Base-by-base conservation (phyloP, 2,113 vertebrate species). In the Campylomormyrus tamandua region DNA sequence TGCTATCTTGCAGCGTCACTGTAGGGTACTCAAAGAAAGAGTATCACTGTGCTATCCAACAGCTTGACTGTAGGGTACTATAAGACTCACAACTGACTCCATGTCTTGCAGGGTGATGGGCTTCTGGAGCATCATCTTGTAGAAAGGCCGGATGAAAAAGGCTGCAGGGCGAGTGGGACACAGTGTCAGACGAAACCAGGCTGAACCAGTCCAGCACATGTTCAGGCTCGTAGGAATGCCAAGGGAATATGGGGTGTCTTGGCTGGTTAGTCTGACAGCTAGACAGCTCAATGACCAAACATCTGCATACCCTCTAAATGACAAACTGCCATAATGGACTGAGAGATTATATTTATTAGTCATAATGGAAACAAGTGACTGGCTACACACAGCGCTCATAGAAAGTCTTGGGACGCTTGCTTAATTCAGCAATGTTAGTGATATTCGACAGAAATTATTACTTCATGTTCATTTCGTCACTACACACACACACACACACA, bases 51-150 rank as follows among this genome's bases (percentile, higher is more conserved):
- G 4, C 39, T 27, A 46, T n/a, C 15, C 1, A 1, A n/a, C 27
- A 87, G 24, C 7, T 2, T 27, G 3, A 39, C 35, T 77, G 35
- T 31, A 56, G 52, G 24, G 35, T 52, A 21, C 45, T 39, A 31
- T 49, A 19, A 94, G 52, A 96, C 98, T 91, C 56, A 62, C n/a
- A 70, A 70, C 62, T 66, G 62, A 66, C 62, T 99, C 98, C 98
- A 99, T 99, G 91, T 99, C 98, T 90, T 97, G 97, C 87, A 99
- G 97, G 0, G 95, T 97, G 94, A 99, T 99, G 8, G 96, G 93
- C 91, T 99, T 99, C 92, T 99, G 98, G 48, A 99, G 96, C 98
- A 98, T 99, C 98, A 99, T 99, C 95, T 99, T 99, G 95, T 99
- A 99, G 94, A 99, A 99, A 1, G 98, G 98, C 52, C 98, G 97